Evolutionary conservation across 1,140 invertebrate species (phyloP).

Genomic region (Conus ventricosus): DNA sequence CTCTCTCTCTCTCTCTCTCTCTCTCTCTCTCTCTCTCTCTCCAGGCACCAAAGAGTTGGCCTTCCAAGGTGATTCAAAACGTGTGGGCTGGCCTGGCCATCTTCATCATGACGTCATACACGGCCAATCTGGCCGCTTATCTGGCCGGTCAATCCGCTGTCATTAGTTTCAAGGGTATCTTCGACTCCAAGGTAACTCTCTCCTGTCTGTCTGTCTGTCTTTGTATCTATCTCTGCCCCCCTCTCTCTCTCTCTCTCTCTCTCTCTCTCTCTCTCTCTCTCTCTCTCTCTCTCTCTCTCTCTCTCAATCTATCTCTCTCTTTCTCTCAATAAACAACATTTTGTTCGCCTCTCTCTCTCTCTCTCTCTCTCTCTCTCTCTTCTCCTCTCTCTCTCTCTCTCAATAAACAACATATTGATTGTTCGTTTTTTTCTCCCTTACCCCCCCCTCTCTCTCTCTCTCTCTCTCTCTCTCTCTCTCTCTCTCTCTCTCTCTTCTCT

Average conservation of each 20-base stretch:
- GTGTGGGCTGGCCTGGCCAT: constrained; percentile 96
- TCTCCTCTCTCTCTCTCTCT: no score
- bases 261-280: no score
- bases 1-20: constrained; percentile 44
- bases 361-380: no score
- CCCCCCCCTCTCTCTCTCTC: neutral
- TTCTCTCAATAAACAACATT: no score
- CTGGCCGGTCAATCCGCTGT: constrained; percentile 82
- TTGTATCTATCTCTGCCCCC: no score
- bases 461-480: neutral
- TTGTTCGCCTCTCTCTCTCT: no score
- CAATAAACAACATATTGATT: no score
- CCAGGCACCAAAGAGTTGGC: constrained; percentile 93
- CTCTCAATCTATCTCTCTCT: neutral
- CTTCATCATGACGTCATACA: constrained; percentile 94
- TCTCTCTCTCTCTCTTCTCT: neutral
- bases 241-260: no score
- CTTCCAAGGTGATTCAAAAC: constrained; percentile 87
- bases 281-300: neutral
- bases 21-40: constrained; percentile 7
- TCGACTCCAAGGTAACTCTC: constrained; percentile 59
- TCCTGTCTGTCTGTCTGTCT: no score
- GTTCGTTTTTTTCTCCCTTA: neutral
- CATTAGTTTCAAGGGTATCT: constrained; percentile 57
- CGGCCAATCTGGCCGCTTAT: constrained; percentile 93